These are phyloP conservation scores for Clarias batrachus DNA, from an alignment of 2,113 vertebrate genomes.

Conservation along the genomic window DNA sequence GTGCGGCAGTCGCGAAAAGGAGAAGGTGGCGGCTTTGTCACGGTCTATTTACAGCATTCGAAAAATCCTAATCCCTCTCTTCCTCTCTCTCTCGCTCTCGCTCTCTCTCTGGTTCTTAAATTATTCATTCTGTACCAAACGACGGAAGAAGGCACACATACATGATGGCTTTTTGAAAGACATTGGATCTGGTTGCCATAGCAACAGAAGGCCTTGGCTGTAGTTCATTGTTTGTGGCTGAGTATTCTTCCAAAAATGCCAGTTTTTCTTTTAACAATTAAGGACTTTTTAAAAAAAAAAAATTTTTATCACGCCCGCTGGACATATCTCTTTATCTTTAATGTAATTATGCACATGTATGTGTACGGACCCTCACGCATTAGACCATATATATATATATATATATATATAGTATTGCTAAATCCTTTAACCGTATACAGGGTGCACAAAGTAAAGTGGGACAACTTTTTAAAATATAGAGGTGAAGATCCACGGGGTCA, in stretches of 20 bases:
- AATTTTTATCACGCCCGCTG: no score
- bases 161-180: constrained; percentile 37
- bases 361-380: background rate
- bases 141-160: constrained; percentile 37
- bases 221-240: constrained; percentile 40
- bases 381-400: no score
- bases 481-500: no score
- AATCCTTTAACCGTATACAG: no score
- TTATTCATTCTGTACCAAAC: constrained; percentile 37
- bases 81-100: background rate
- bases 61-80: background rate
- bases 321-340: background rate
- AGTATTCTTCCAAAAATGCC: background rate
- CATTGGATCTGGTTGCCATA: constrained; percentile 59
- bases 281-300: background rate
- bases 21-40: constrained; percentile 50
- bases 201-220: constrained; percentile 54
- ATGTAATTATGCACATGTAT: background rate
- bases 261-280: background rate
- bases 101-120: constrained; percentile 25
- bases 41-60: constrained; percentile 17
- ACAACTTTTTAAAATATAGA: no score
- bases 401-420: no score
- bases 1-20: constrained; percentile 27
- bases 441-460: no score